Evolutionary conservation across 2,113 vertebrate species (phyloP).

Genomic region (Microtus richardsoni): DNA sequence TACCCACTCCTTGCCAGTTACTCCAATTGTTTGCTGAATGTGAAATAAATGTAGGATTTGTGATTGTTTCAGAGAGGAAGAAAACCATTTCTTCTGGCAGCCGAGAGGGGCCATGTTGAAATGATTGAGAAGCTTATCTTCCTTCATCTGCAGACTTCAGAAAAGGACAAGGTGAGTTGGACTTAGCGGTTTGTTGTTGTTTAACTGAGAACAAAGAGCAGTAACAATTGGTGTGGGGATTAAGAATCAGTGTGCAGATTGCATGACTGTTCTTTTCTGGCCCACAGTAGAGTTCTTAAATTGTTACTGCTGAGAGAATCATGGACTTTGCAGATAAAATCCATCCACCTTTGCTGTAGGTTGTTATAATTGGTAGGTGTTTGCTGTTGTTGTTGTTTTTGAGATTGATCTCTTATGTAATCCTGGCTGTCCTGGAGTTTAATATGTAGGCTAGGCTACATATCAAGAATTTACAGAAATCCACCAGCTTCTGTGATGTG

Average conservation of each 20-base stretch:
- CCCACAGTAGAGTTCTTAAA: not conserved
- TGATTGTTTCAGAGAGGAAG: slow-evolving; percentile 88
- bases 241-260: not conserved
- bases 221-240: not conserved
- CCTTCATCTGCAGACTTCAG: slow-evolving; percentile 91
- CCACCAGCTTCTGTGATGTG: not conserved
- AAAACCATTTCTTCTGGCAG: slow-evolving; percentile 90
- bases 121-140: slow-evolving; percentile 89
- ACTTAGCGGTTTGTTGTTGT: not conserved
- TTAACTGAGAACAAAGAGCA: not conserved
- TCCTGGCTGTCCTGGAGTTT: not conserved
- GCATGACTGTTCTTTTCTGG: not conserved
- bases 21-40: not conserved
- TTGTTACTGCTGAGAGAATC: not conserved
- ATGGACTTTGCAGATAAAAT: not conserved
- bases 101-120: slow-evolving; percentile 89
- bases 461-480: not conserved
- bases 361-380: not conserved
- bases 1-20: not conserved
- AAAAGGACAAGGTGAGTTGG: slow-evolving; percentile 90
- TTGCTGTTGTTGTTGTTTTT: not conserved
- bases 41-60: slow-evolving; percentile 30
- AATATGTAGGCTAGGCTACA: not conserved
- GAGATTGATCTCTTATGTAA: not conserved
- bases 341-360: not conserved